Conservation (phyloP, 1,140 invertebrate species). For the Oppia nitens region DNA sequence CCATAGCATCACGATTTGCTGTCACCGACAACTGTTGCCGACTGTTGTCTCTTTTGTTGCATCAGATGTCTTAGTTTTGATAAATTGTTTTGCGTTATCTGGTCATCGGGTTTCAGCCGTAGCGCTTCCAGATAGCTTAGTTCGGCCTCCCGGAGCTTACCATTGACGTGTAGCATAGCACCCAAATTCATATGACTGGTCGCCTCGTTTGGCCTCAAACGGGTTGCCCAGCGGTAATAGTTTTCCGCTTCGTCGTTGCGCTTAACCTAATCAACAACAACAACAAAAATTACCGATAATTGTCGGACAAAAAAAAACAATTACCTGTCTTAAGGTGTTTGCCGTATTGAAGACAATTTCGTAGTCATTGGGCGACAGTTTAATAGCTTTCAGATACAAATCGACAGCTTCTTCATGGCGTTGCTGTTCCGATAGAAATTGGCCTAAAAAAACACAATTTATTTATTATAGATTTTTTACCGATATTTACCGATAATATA, state of each 20-base stretch:
- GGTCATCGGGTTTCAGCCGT: slow-evolving; percentile 60
- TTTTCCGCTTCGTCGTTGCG: slow-evolving; percentile 58
- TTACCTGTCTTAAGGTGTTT: slow-evolving; percentile 43
- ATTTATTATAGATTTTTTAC: not conserved
- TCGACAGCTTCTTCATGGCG: slow-evolving; percentile 60
- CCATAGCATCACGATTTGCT: no score
- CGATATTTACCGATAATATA: not conserved
- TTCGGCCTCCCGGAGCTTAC: slow-evolving; percentile 67
- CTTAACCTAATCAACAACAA: slow-evolving; percentile 31
- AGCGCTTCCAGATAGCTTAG: slow-evolving; percentile 62
- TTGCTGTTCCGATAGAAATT: slow-evolving; percentile 60
- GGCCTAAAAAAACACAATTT: slow-evolving; percentile 40
- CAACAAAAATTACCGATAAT: no score
- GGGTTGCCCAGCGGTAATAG: slow-evolving; percentile 57
- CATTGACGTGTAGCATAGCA: slow-evolving; percentile 78
- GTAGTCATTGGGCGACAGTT: slow-evolving; percentile 56
- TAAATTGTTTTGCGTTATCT: slow-evolving; percentile 68
- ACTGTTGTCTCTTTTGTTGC: slow-evolving; percentile 14
- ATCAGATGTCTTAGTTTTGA: slow-evolving; percentile 46
- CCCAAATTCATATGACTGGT: slow-evolving; percentile 80
- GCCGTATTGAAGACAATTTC: slow-evolving; percentile 67
- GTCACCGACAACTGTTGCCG: no score
- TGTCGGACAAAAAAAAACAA: no score
- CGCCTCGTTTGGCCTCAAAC: slow-evolving; percentile 52
- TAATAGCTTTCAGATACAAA: slow-evolving; percentile 52